Evolutionary conservation across 2,113 vertebrate species (phyloP).

Genomic region (Morone chrysops): DNA sequence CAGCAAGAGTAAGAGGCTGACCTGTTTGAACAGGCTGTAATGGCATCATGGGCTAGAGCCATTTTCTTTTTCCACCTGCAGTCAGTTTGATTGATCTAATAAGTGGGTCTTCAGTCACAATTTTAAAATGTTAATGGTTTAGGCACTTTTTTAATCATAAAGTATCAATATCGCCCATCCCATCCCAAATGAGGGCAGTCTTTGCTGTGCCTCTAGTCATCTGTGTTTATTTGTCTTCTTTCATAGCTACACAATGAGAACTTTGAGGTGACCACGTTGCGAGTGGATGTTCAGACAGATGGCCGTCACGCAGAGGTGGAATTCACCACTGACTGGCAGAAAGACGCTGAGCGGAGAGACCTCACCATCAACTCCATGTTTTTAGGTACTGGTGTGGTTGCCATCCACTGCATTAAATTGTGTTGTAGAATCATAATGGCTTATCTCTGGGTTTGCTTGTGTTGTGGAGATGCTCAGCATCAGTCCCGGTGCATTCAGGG

Average conservation of each 20-base stretch:
- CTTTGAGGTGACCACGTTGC: constrained; percentile 96
- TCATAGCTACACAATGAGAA: constrained; percentile 92
- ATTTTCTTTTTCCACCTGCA: neutral
- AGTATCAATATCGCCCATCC: too few species aligned
- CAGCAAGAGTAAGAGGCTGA: constrained; percentile 88
- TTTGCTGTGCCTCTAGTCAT: neutral
- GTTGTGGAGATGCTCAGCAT: neutral
- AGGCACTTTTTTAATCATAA: too few species aligned
- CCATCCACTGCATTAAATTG: neutral
- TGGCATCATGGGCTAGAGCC: neutral
- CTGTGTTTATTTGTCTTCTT: neutral
- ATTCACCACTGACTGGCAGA: constrained; percentile 96
- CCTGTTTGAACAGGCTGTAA: neutral
- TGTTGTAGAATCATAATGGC: neutral
- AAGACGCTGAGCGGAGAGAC: constrained; percentile 94
- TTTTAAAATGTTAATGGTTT: neutral
- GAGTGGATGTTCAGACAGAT: constrained; percentile 92
- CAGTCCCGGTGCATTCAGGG: neutral
- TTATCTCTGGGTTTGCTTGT: neutral
- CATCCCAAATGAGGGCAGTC: neutral
- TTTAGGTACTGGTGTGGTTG: constrained; percentile 84
- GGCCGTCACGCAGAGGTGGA: constrained; percentile 95
- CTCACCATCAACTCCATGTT: constrained; percentile 99
- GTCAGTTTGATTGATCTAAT: neutral
- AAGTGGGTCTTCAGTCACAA: neutral